phyloP scores from a whole-genome alignment of 2,113 vertebrate species.

The Aptenodytes forsteri region DNA sequence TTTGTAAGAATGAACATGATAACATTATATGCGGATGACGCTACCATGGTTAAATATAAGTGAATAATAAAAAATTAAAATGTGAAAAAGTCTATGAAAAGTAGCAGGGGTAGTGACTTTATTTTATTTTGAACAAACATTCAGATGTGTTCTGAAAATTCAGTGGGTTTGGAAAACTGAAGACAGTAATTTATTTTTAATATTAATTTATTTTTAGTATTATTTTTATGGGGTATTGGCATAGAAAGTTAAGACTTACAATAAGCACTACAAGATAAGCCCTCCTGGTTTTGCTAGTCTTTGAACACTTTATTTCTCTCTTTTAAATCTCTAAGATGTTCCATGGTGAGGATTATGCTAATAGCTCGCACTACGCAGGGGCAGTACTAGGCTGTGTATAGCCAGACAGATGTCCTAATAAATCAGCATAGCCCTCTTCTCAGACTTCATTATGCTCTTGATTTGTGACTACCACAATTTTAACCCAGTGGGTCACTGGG shows the following conservation, averaged over 20 bases:
- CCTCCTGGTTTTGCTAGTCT: not conserved
- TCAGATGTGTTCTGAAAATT: constrained; percentile 24
- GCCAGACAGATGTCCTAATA: constrained; percentile 66
- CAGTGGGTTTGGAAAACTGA: not conserved
- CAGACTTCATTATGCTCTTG: constrained; percentile 64
- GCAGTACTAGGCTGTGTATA: constrained; percentile 29
- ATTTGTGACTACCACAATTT: constrained; percentile 61
- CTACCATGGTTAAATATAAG: constrained; percentile 13
- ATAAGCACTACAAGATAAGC: not conserved
- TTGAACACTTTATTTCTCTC: constrained; percentile 41
- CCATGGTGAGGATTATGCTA: constrained; percentile 53
- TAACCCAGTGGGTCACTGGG: constrained; percentile 56
- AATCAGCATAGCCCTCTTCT: constrained; percentile 57
- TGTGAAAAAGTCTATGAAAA: not conserved
- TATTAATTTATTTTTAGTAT: not conserved
- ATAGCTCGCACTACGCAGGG: not conserved
- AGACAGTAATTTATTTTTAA: not conserved
- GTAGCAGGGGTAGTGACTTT: not conserved
- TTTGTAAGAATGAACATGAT: constrained; percentile 26
- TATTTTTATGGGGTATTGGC: not conserved
- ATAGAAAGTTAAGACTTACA: not conserved
- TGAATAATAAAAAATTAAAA: constrained; percentile 29
- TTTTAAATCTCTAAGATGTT: not conserved
- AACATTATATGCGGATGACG: not conserved
- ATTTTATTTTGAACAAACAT: constrained; percentile 27